Evolutionary conservation across 2,888 invertebrate species (phyloP).

Genomic region (Polydrusus cervinus): DNA sequence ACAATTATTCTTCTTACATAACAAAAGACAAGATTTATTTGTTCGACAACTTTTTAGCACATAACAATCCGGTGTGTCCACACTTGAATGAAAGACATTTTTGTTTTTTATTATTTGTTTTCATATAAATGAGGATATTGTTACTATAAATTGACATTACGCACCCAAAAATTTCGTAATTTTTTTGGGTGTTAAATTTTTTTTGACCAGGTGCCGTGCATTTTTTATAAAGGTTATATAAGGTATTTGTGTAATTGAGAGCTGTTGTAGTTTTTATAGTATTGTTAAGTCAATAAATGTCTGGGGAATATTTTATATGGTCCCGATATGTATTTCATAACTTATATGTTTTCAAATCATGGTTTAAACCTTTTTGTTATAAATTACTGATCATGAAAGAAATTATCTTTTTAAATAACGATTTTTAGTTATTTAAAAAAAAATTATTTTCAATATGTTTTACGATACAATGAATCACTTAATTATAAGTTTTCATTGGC

Average conservation of each 20-base stretch:
- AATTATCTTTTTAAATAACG: no score
- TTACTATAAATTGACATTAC: not conserved
- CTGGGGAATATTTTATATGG: not conserved
- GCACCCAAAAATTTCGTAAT: not conserved
- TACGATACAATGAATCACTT: no score
- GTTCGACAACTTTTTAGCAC: slow-evolving; percentile 1
- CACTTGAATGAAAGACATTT: slow-evolving; percentile 26
- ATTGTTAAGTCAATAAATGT: not conserved
- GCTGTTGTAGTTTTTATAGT: not conserved
- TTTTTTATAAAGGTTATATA: slow-evolving; percentile 15
- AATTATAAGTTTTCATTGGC: no score
- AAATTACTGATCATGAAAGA: no score
- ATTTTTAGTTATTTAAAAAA: no score
- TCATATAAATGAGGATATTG: slow-evolving; percentile 9
- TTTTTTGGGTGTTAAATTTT: not conserved
- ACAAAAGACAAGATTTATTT: slow-evolving; percentile 8
- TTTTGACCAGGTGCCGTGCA: not conserved
- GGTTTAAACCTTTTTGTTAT: no score
- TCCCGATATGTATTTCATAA: no score
- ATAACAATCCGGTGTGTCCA: slow-evolving; percentile 24
- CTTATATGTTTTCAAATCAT: no score
- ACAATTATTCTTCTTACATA: slow-evolving; percentile 2
- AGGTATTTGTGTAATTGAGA: not conserved
- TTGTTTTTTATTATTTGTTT: slow-evolving; percentile 22
- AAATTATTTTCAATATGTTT: no score